phyloP scores from a whole-genome alignment of 1,140 invertebrate genomes.

The Ceratoteleas bidentatus region DNA sequence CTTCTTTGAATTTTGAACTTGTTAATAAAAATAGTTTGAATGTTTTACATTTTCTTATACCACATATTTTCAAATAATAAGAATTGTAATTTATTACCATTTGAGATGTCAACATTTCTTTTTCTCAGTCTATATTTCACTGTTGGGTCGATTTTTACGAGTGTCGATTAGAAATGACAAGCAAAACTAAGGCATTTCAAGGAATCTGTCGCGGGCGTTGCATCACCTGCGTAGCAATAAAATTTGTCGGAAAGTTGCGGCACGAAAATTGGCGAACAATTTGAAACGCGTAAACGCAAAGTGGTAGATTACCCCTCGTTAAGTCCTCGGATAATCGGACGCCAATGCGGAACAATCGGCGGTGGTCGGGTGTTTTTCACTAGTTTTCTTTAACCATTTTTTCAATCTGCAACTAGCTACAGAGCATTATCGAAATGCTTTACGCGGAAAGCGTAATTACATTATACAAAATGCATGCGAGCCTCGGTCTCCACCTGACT shows the following conservation, averaged over 20 bases:
- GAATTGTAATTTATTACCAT: no score
- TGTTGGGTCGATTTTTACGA: background rate
- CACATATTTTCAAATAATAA: no score
- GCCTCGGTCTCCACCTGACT: background rate
- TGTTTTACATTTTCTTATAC: no score
- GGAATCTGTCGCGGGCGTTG: conserved; percentile 7
- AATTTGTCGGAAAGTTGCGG: conserved; percentile 19
- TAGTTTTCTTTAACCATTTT: no score
- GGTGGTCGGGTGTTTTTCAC: no score
- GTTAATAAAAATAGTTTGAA: no score
- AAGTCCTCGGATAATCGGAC: conserved; percentile 20
- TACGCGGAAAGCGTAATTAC: conserved; percentile 26
- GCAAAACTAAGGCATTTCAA: conserved; percentile 9
- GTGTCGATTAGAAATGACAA: conserved; percentile 14
- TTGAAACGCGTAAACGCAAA: conserved; percentile 23
- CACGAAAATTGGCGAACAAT: conserved; percentile 27
- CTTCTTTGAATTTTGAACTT: no score
- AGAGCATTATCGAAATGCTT: conserved; percentile 13
- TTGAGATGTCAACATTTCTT: no score
- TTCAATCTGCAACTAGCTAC: conserved; percentile 4
- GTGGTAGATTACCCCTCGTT: conserved; percentile 31
- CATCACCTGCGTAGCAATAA: conserved; percentile 18
- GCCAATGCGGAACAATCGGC: conserved; percentile 26
- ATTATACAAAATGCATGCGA: conserved; percentile 19
- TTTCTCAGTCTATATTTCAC: no score